phyloP scores from a whole-genome alignment of 2,888 invertebrate genomes.

The Didymodactylos carnosus region DNA sequence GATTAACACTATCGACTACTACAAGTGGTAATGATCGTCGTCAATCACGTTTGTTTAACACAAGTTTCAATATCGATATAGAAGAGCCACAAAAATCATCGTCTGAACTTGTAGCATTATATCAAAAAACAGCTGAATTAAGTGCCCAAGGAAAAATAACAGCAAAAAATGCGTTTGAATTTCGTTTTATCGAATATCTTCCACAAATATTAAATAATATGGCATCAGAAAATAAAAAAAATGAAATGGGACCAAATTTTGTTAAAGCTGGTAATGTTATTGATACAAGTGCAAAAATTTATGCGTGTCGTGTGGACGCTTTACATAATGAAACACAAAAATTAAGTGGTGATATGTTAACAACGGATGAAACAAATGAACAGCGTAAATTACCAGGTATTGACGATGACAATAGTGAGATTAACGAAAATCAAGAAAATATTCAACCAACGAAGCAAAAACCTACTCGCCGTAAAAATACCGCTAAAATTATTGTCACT shows the following conservation, averaged over 20 bases:
- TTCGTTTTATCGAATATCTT: constrained; percentile 67
- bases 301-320: constrained; percentile 64
- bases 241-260: background rate
- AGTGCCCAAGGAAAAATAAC: constrained; percentile 50
- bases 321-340: constrained; percentile 59
- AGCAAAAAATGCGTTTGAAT: constrained; percentile 65
- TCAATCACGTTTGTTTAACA: background rate
- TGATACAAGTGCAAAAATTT: constrained; percentile 54
- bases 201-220: constrained; percentile 52
- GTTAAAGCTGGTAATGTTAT: background rate
- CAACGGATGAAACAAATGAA: no score
- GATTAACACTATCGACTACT: no score
- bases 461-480: no score
- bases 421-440: no score
- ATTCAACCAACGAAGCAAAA: no score
- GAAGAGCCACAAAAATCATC: background rate
- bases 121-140: background rate
- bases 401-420: no score
- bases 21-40: no score
- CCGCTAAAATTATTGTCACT: background rate
- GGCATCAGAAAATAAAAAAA: constrained; percentile 37
- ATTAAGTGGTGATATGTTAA: no score
- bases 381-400: no score
- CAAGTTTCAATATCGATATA: background rate
- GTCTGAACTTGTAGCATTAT: background rate